A percentile compares a stretch with the other conserved stretches of the same genome.
Conservation (phyloP, 2,113 vertebrate genomes). For the Notechis scutatus region DNA sequence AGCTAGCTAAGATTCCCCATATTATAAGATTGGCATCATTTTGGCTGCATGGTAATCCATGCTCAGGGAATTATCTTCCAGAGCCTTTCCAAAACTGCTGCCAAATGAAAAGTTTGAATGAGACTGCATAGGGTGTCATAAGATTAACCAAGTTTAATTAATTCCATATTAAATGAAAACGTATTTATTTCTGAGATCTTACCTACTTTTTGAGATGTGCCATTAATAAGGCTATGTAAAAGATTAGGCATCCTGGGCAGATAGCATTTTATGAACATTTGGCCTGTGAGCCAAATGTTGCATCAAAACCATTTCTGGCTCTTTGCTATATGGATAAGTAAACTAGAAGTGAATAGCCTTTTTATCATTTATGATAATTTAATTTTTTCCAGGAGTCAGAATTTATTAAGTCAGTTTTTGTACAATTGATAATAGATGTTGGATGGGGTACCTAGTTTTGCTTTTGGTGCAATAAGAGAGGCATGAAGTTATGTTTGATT, state of each 20-base stretch:
- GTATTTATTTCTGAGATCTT: not conserved
- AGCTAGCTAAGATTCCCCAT: not conserved
- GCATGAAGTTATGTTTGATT: not conserved
- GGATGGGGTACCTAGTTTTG: not conserved
- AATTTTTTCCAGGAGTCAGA: not conserved
- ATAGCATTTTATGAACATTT: not conserved
- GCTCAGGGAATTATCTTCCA: not conserved
- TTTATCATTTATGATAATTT: constrained; percentile 3
- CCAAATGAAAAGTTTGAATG: not conserved
- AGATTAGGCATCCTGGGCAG: not conserved
- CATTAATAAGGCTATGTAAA: not conserved
- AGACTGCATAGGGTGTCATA: not conserved
- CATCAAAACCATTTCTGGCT: not conserved
- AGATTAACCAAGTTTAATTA: not conserved
- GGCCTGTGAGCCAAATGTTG: not conserved
- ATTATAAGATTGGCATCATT: not conserved
- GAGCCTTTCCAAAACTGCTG: not conserved
- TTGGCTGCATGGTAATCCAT: not conserved
- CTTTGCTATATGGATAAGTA: not conserved
- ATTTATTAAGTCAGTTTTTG: not conserved
- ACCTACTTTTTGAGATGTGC: not conserved
- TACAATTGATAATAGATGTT: not conserved
- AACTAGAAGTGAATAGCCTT: not conserved
- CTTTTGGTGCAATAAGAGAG: not conserved
- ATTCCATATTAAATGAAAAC: not conserved